These are phyloP conservation scores for Cryptocheilus praepositus DNA, from an alignment of 2,888 invertebrate genomes.

Conservation along the genomic window DNA sequence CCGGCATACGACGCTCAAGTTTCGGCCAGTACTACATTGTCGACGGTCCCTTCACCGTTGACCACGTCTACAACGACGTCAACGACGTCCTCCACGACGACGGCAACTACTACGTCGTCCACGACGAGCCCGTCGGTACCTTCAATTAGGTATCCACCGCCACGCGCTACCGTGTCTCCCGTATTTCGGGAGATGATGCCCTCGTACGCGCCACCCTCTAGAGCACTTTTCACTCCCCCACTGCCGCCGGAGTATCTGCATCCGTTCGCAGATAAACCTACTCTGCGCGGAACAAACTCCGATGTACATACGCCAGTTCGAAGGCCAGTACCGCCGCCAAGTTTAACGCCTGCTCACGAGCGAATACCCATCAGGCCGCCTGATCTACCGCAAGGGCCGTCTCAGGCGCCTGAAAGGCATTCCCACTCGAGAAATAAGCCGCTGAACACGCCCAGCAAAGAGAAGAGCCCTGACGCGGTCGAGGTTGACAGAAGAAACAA, in stretches of 20 bases:
- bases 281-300: conserved; percentile 84
- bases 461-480: conserved; percentile 44
- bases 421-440: conserved; percentile 62
- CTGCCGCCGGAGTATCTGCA: conserved; percentile 89
- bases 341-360: conserved; percentile 87
- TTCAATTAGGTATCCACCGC: conserved; percentile 55
- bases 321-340: conserved; percentile 89
- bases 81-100: conserved; percentile 75
- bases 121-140: conserved; percentile 72
- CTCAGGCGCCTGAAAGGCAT: conserved; percentile 57
- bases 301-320: conserved; percentile 76
- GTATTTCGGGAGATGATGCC: conserved; percentile 80
- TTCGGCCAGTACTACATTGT: conserved; percentile 77
- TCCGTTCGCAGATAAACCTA: conserved; percentile 93
- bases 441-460: conserved; percentile 56
- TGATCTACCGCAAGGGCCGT: conserved; percentile 74
- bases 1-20: conserved; percentile 79
- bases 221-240: conserved; percentile 88
- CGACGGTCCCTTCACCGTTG: conserved; percentile 80
- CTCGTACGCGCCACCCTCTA: conserved; percentile 88
- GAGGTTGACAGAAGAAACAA: conserved; percentile 60
- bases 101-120: conserved; percentile 73
- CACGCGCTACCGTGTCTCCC: conserved; percentile 66
- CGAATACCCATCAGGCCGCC: conserved; percentile 88
- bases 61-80: conserved; percentile 74